Base-by-base conservation (phyloP, 2,888 invertebrate genomes). In the Heliconius erato region DNA sequence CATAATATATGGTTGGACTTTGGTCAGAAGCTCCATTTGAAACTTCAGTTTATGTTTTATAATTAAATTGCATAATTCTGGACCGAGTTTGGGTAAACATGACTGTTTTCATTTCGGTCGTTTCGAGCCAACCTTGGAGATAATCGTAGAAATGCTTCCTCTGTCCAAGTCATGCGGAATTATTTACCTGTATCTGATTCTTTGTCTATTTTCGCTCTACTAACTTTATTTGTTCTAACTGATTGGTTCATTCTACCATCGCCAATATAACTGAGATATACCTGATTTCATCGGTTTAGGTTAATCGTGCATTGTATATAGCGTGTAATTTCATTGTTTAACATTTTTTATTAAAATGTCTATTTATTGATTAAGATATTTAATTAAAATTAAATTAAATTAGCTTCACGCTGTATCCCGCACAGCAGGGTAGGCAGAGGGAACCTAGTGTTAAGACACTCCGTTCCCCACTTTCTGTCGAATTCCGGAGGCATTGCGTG, bases 171-270 rank as follows among this genome's bases (percentile, higher is more conserved):
- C 92, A 91, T 91, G 92, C 92, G 91, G 92, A 90, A 92, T 93
- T 93, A 92, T 92, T 93, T 94, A 94, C 95, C 95, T 95, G 94
- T 94, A 92, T 94, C 91, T 89, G 92, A 93, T 92, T 93, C 94
- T 94, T 94, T 94, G 94, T 95, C 94, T 95, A 92, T 94, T 95
- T 92, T 93, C 93, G 94, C 93, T 94, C 89, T 92, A 94, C 92
- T 91, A 94, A 93, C 90, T 92, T 89, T 88, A 95, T 95, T 95
- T 94, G 91, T 91, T 93, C 90, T 89, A 90, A 91, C 89, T 92
- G 92, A 95, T 95, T 94, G 93, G 92, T 91, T 94, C 92, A 92
- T 92, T 94, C 91, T 91, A 87, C 92, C 90, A 92, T 94, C 92
- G 93, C 92, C 93, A 93, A 95, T 93, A 92, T 92, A 91, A 91